These are phyloP conservation scores for Crocodylus rhombifer DNA, from an alignment of 2,797 vertebrate species.

Conservation along the genomic window DNA sequence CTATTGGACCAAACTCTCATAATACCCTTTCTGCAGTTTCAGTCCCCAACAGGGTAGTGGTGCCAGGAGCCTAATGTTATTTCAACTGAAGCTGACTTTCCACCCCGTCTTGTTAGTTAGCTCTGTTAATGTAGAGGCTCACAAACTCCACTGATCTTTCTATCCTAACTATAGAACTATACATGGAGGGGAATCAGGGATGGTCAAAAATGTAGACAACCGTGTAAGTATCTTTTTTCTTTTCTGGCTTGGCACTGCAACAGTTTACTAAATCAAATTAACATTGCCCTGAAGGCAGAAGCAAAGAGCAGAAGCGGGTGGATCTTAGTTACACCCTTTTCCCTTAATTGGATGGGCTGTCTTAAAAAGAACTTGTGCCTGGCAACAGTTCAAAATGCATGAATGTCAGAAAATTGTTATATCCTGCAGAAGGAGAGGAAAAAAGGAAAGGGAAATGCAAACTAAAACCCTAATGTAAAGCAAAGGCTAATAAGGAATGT, in stretches of 20 bases:
- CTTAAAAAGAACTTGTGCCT: background rate
- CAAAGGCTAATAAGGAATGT: background rate
- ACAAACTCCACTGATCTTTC: background rate
- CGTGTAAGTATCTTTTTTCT: background rate
- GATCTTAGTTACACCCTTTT: background rate
- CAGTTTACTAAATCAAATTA: background rate
- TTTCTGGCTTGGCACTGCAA: background rate
- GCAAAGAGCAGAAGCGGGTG: background rate
- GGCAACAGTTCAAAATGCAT: background rate
- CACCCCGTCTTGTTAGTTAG: too few relatives aligned
- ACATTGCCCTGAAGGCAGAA: background rate
- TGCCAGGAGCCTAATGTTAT: background rate
- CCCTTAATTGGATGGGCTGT: background rate
- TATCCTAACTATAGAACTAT: background rate
- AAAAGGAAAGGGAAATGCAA: background rate
- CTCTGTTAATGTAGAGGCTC: background rate
- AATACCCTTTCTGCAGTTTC: too few relatives aligned
- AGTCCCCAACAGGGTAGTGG: background rate
- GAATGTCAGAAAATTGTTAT: background rate
- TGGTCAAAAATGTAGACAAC: background rate
- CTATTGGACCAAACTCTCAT: background rate
- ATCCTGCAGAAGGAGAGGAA: background rate
- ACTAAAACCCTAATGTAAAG: background rate
- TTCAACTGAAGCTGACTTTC: background rate
- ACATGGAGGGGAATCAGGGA: accelerated